Conservation (phyloP, 2,797 vertebrate genomes). For the Lindbergichthys nudifrons region DNA sequence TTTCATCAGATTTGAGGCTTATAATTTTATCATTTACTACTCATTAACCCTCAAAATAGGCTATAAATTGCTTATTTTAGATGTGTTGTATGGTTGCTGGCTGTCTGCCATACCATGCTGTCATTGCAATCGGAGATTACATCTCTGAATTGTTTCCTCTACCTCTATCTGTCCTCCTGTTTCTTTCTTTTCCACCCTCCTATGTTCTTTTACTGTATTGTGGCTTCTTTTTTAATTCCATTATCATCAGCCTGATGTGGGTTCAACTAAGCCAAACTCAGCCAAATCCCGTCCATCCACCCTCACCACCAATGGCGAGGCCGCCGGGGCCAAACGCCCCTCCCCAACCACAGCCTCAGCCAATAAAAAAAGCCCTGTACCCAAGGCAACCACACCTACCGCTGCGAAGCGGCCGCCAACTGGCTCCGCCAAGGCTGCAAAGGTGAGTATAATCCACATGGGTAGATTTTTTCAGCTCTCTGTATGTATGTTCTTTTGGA, state of each 20-base stretch:
- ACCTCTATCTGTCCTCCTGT: slow-evolving; percentile 25
- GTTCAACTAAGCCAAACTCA: slow-evolving; percentile 87
- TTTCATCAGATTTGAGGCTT: slow-evolving; percentile 34
- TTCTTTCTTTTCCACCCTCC: not conserved
- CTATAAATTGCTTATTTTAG: slow-evolving; percentile 21
- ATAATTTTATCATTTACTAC: slow-evolving; percentile 39
- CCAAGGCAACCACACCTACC: slow-evolving; percentile 83
- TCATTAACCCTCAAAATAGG: slow-evolving; percentile 22
- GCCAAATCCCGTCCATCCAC: slow-evolving; percentile 85
- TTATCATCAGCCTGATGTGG: slow-evolving; percentile 85
- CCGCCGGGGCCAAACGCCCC: slow-evolving; percentile 85
- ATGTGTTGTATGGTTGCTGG: slow-evolving; percentile 37
- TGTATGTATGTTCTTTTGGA: not conserved
- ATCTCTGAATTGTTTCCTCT: slow-evolving; percentile 46
- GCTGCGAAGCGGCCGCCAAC: slow-evolving; percentile 85
- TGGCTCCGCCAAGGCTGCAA: slow-evolving; percentile 81
- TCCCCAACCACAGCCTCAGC: slow-evolving; percentile 79
- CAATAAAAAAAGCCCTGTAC: slow-evolving; percentile 89
- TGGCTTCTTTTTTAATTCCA: slow-evolving; percentile 62
- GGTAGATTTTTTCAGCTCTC: not conserved
- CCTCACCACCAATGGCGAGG: slow-evolving; percentile 81
- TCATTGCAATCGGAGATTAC: slow-evolving; percentile 54
- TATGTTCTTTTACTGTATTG: slow-evolving; percentile 23
- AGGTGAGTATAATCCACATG: slow-evolving; percentile 85
- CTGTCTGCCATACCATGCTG: slow-evolving; percentile 57